phyloP scores from a whole-genome alignment of 2,797 vertebrate genomes.

The Pogoniulus pusillus region DNA sequence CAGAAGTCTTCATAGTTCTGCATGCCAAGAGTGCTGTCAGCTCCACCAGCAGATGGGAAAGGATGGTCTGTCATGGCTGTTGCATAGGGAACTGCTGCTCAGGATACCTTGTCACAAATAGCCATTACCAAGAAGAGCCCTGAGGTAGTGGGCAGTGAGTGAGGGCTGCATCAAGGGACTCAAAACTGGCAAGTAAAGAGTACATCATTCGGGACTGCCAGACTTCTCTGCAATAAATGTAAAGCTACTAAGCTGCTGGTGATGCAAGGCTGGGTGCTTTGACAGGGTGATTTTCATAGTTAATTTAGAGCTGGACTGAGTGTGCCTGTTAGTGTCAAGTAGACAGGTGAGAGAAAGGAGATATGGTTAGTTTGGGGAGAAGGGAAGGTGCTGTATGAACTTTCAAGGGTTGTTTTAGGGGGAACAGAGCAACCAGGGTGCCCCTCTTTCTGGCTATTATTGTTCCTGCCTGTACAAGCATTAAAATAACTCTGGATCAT shows the following conservation, averaged over 20 bases:
- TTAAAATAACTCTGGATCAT: background rate
- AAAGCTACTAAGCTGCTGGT: background rate
- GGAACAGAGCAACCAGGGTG: background rate
- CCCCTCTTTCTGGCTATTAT: background rate
- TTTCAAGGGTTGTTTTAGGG: background rate
- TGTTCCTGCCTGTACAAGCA: background rate
- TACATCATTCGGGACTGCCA: background rate
- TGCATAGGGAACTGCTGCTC: rapidly evolving
- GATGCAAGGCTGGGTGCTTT: background rate
- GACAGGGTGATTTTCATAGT: background rate
- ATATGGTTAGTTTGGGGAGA: background rate
- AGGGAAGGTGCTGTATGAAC: background rate
- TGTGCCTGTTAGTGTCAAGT: background rate
- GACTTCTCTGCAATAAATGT: background rate
- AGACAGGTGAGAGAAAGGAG: background rate
- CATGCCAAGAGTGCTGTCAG: background rate
- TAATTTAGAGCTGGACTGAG: background rate
- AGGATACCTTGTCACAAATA: background rate
- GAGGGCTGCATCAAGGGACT: background rate
- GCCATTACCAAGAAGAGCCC: background rate
- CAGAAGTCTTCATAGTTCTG: background rate
- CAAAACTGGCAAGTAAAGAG: background rate
- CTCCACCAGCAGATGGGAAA: background rate
- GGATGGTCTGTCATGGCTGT: background rate
- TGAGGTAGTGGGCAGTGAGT: background rate